A percentile compares a stretch with the other conserved stretches of the same genome.
Evolutionary conservation across 2,888 invertebrate genomes (phyloP).

Genomic region (Drosophila anomalata): DNA sequence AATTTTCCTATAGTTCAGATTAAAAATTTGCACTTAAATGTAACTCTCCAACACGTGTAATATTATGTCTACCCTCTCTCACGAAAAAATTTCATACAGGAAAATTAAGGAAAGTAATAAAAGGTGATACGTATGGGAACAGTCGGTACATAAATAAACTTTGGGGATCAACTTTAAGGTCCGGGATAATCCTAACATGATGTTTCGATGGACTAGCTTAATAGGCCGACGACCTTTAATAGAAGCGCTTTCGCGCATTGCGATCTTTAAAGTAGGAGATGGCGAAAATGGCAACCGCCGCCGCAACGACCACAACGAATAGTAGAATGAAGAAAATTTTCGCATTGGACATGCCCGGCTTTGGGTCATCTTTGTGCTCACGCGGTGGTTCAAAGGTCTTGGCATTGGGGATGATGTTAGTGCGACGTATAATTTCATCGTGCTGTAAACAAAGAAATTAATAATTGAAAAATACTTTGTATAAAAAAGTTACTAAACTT

Average conservation of each 20-base stretch:
- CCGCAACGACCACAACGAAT: constrained; percentile 91
- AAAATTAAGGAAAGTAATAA: constrained; percentile 28
- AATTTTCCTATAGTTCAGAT: constrained; percentile 73
- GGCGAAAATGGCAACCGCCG: constrained; percentile 93
- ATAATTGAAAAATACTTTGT: background rate
- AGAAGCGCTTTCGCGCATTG: constrained; percentile 93
- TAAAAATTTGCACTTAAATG: constrained; percentile 73
- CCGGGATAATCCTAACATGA: constrained; percentile 49
- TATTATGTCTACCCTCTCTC: constrained; percentile 38
- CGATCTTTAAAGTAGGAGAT: constrained; percentile 98
- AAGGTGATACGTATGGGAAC: constrained; percentile 57
- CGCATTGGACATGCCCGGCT: constrained; percentile 94
- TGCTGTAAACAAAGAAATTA: constrained; percentile 54
- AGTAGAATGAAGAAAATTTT: constrained; percentile 96
- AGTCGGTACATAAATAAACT: constrained; percentile 52
- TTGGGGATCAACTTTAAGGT: constrained; percentile 42
- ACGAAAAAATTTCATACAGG: constrained; percentile 35
- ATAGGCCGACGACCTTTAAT: constrained; percentile 57
- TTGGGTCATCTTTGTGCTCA: constrained; percentile 94
- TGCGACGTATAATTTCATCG: constrained; percentile 86
- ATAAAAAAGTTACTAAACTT: constrained; percentile 25
- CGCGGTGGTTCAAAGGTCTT: constrained; percentile 95
- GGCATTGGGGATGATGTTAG: constrained; percentile 94
- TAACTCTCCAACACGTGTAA: constrained; percentile 61
- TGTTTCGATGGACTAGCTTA: constrained; percentile 54